These are phyloP conservation scores for Limonius californicus DNA, from an alignment of 1,140 invertebrate genomes.

Conservation along the genomic window DNA sequence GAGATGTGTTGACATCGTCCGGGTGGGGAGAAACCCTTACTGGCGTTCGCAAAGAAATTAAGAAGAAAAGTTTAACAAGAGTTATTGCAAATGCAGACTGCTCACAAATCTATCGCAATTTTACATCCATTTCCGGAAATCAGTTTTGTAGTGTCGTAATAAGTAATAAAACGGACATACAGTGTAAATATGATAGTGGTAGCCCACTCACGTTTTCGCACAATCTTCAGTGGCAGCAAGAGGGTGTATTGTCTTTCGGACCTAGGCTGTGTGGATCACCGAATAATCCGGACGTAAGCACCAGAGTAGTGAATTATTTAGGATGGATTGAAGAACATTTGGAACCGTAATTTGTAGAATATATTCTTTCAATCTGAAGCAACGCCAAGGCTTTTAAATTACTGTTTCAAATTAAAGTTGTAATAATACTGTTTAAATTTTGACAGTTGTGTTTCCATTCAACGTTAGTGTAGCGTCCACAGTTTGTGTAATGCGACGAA, in stretches of 20 bases:
- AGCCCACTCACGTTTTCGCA: background rate
- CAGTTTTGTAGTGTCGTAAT: background rate
- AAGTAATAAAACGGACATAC: background rate
- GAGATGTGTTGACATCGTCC: background rate
- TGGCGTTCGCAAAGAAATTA: background rate
- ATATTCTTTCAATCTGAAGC: too few relatives aligned
- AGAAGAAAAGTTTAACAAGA: background rate
- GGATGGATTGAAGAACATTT: background rate
- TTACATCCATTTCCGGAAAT: background rate
- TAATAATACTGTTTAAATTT: too few relatives aligned
- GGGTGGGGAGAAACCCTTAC: background rate
- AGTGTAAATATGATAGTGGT: background rate
- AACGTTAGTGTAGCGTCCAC: too few relatives aligned
- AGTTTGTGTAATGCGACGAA: too few relatives aligned
- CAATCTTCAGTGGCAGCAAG: background rate
- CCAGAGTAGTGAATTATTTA: background rate
- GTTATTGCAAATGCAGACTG: background rate
- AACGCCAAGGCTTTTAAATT: too few relatives aligned
- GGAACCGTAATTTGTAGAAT: too few relatives aligned
- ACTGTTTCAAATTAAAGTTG: too few relatives aligned
- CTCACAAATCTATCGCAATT: background rate
- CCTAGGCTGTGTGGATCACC: background rate
- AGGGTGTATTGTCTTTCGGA: background rate
- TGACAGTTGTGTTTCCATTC: too few relatives aligned
- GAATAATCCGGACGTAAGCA: background rate